Base-by-base conservation (phyloP, 1,140 invertebrate species). In the Temnothorax curvispinosus region DNA sequence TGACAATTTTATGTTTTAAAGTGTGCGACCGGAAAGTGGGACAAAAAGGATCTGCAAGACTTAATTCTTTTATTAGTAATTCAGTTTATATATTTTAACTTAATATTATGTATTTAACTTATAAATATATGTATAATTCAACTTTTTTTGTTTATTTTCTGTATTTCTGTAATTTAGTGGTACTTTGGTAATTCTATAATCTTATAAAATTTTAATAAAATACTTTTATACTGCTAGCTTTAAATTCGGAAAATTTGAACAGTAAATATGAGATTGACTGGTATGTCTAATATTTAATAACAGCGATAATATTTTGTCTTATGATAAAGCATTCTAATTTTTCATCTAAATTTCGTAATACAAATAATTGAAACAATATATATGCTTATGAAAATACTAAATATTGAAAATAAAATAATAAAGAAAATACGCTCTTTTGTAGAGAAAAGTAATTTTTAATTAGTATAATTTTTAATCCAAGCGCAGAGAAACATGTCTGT, bases 1-100 rank as follows among this genome's bases (percentile, higher is more conserved):
- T 74, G 52, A 84, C 54, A 84, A 84, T 84, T 72, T 84, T 72
- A 81, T 4, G 56, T 58, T 81, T 58, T 81, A 58, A 82, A 82
- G 72, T 27, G 54, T 32, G 41, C 27, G 52, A 74, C 54, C 35
- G 4, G 27, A 75, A 75, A 74, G 27, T 60, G 32, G 80, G n/a
- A 18, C 54, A 60, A 62, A 84, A 75, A 38, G 71, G 27, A 50
- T 21, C 44, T 13, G 9, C 44, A 9, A 56, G 47, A 67, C 21
- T 32, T 1, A 13, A 32, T 60, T 50, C 44, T 75, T 84, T 64
- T 58, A 84, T 75, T 84, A 84, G 32, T 60, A 74, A 62, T 52
- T 6, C 7, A 35, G 27, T 74, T 27, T 84, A 84, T 62, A 50
- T 62, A 32, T 84, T 82, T 56, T 21, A 58, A 82, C 3, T 13